Base-by-base conservation (phyloP, 92 coral and sea anemone genomes). In the Zoanthus solanderi region DNA sequence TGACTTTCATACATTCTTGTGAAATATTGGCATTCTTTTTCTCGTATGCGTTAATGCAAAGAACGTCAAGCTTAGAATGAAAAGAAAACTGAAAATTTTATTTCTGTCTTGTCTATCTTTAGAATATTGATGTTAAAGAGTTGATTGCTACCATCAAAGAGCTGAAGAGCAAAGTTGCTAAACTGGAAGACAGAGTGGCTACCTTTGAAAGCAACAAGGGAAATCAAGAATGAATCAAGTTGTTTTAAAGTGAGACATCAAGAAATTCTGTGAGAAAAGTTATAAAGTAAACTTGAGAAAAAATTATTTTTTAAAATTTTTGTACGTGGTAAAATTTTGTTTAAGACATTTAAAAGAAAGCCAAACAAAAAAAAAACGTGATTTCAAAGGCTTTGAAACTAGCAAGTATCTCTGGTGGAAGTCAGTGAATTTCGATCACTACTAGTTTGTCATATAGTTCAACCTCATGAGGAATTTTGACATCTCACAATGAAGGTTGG, bases 101-200 rank as follows among this genome's bases (percentile, higher is more conserved):
- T 48, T 18, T 31, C 7, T 48, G 6, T 78, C 7, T n/a, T 34
- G 30, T 32, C 46, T 42, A 23, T 69, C 46, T 30, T 8, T 42
- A 81, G 85, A 75, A 83, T 82, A 87, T 53, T 45, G 66, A 73
- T 91, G 88, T 87, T 5, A 67, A 93, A 71, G 94, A 94, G 83
- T 84, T 92, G 54, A 17, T 74, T 6, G 93, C 85, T 32, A 86
- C 92, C 11, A 85, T 95, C 58, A 91, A 91, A 72, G 78, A 85
- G 50, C 96, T 95, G 13, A 92, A 91, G 61, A 28, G 18, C 29
- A 72, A 83, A 30, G 94, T 93, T 29, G 93, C 87, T 15, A 83
- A 16, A 17, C 91, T 92, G 47, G 98, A 95, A n/a, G 91, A 85
- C 71, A 79, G 89, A 78, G 79, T 80, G 34, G 72, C 78, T 50